Conservation (phyloP, 2,113 vertebrate genomes). For the Brevimyrus niger region DNA sequence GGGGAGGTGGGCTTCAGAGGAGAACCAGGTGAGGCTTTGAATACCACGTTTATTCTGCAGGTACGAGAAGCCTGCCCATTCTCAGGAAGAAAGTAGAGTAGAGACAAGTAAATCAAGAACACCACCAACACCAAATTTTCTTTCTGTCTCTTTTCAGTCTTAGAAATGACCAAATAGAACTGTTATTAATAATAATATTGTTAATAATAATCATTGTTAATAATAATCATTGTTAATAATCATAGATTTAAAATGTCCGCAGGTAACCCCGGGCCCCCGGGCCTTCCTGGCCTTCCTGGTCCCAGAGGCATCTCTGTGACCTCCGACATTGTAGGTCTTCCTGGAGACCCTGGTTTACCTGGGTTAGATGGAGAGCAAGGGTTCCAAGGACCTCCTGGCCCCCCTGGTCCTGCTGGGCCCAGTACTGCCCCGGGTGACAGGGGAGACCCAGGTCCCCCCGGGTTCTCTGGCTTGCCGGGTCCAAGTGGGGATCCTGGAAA, state of each 20-base stretch:
- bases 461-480: slow-evolving; percentile 66
- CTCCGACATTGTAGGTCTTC: slow-evolving; percentile 59
- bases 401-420: slow-evolving; percentile 71
- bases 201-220: too few relatives aligned
- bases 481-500: slow-evolving; percentile 64
- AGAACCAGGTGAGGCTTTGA: slow-evolving; percentile 58
- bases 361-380: slow-evolving; percentile 80
- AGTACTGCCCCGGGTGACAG: slow-evolving; percentile 76
- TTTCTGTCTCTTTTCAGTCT: background rate
- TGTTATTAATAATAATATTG: background rate
- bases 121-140: background rate
- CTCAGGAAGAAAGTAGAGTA: background rate
- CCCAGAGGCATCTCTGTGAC: slow-evolving; percentile 53
- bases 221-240: background rate
- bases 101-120: background rate
- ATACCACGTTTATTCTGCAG: background rate
- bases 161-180: background rate
- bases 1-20: slow-evolving; percentile 75
- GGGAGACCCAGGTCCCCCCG: slow-evolving; percentile 70
- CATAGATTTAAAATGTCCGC: slow-evolving; percentile 8
- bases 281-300: slow-evolving; percentile 68
- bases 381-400: slow-evolving; percentile 62
- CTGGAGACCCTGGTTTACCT: slow-evolving; percentile 71
- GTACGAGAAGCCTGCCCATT: background rate
- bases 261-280: slow-evolving; percentile 71